These are phyloP conservation scores for Platysternon megacephalum DNA, from an alignment of 2,113 vertebrate species.

Conservation along the genomic window DNA sequence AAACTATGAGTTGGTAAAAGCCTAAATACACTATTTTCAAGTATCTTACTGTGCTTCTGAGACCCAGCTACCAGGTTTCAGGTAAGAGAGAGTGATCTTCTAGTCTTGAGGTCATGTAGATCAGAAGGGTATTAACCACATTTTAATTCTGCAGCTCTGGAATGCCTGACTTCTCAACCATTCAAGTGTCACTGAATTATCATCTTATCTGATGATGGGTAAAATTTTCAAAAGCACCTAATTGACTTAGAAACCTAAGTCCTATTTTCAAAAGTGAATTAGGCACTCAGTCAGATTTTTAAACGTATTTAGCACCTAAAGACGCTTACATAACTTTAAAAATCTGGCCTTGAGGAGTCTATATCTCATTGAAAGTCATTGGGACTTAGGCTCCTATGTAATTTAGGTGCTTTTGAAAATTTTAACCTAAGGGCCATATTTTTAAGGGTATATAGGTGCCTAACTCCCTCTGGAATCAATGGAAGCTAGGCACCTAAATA, in stretches of 20 bases:
- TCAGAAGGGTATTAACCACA: not conserved
- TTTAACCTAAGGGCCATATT: not conserved
- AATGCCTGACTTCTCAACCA: not conserved
- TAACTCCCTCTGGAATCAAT: no score
- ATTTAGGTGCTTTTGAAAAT: not conserved
- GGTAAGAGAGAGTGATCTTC: not conserved
- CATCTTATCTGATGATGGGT: not conserved
- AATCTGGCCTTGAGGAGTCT: not conserved
- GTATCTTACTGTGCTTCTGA: rapidly evolving
- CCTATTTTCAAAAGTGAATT: rapidly evolving
- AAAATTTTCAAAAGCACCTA: not conserved
- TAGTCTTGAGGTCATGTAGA: not conserved
- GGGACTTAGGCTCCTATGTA: not conserved
- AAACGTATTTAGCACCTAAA: not conserved
- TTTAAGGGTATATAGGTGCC: no score
- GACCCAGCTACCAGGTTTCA: rapidly evolving
- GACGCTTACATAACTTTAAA: not conserved
- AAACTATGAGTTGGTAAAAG: not conserved
- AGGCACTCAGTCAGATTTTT: not conserved
- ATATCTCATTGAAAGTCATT: not conserved
- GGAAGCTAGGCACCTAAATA: no score
- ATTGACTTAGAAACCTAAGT: not conserved
- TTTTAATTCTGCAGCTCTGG: not conserved
- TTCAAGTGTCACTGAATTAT: not conserved
- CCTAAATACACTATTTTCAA: rapidly evolving